A percentile compares a stretch with the other conserved stretches of the same genome.
Conservation (phyloP, 2,113 vertebrate genomes). For the Pongo abelii region DNA sequence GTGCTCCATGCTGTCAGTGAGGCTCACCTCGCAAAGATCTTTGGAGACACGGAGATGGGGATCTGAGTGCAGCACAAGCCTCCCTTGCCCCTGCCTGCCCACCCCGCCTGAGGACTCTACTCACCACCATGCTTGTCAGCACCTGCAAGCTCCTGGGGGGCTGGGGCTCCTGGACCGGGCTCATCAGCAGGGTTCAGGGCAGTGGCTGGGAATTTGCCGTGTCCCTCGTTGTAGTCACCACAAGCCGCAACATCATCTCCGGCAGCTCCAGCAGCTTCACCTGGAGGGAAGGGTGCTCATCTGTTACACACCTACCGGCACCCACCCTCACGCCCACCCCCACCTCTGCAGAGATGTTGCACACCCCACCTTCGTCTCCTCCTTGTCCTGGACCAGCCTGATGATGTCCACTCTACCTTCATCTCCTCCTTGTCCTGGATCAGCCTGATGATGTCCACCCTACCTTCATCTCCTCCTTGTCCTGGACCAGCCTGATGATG, state of each 20-base stretch:
- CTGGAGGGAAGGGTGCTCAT: slow-evolving; percentile 77
- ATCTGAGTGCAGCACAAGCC: background rate
- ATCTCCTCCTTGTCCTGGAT: too few relatives aligned
- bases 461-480: too few relatives aligned
- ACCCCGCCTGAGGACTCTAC: background rate
- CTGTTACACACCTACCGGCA: rapidly evolving
- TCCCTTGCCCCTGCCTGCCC: rapidly evolving
- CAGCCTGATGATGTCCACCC: too few relatives aligned
- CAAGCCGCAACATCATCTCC: slow-evolving; percentile 85
- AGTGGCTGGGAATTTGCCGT: slow-evolving; percentile 86
- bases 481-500: too few relatives aligned
- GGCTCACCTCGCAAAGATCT: slow-evolving; percentile 88
- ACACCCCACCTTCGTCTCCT: background rate
- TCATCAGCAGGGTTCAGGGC: slow-evolving; percentile 73
- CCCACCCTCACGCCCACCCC: rapidly evolving
- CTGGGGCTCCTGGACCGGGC: background rate
- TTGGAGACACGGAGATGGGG: background rate
- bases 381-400: too few relatives aligned
- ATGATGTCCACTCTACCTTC: slow-evolving; percentile 71
- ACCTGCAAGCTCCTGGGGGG: slow-evolving; percentile 79
- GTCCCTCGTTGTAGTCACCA: slow-evolving; percentile 86
- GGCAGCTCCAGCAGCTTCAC: slow-evolving; percentile 88
- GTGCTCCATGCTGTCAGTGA: slow-evolving; percentile 62
- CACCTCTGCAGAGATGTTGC: background rate
- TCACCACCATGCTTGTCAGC: slow-evolving; percentile 86